Conservation (phyloP, 2,113 vertebrate species). For the Phaethornis superciliosus region DNA sequence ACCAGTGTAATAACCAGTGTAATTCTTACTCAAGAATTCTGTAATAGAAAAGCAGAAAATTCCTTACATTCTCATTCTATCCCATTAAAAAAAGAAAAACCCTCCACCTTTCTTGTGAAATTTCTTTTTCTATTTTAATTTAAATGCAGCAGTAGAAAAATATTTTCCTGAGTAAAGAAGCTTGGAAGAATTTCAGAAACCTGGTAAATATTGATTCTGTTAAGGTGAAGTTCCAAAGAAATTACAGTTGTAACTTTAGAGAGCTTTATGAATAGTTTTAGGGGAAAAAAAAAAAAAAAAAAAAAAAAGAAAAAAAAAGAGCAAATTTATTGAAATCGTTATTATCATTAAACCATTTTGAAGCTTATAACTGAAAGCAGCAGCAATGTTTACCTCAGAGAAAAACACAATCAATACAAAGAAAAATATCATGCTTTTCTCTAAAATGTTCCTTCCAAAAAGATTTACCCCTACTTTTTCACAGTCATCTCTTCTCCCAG, state of each 20-base stretch:
- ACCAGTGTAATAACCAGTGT: too few relatives aligned
- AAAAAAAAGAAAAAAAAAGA: not conserved
- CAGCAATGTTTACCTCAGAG: not conserved
- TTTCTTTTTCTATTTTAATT: not conserved
- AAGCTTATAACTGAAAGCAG: not conserved
- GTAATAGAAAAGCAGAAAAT: not conserved
- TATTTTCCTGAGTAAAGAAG: not conserved
- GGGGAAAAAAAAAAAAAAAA: not conserved
- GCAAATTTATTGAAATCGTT: not conserved
- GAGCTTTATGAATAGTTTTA: not conserved
- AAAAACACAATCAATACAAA: not conserved
- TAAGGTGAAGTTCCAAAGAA: not conserved
- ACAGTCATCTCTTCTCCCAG: not conserved
- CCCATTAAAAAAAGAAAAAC: not conserved
- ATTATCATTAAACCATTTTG: not conserved
- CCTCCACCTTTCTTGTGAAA: not conserved
- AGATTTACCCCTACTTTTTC: not conserved
- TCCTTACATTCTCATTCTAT: not conserved
- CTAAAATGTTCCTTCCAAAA: not conserved
- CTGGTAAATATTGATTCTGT: not conserved
- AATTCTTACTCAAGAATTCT: not conserved
- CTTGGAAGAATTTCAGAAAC: not conserved
- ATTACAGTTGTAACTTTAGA: not conserved
- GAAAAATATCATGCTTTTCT: not conserved
- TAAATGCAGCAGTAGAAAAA: not conserved